A percentile compares a stretch with the other conserved stretches of the same genome.
phyloP scores from a whole-genome alignment of 1,140 invertebrate species.

The Pseudobourletiella spinata region DNA sequence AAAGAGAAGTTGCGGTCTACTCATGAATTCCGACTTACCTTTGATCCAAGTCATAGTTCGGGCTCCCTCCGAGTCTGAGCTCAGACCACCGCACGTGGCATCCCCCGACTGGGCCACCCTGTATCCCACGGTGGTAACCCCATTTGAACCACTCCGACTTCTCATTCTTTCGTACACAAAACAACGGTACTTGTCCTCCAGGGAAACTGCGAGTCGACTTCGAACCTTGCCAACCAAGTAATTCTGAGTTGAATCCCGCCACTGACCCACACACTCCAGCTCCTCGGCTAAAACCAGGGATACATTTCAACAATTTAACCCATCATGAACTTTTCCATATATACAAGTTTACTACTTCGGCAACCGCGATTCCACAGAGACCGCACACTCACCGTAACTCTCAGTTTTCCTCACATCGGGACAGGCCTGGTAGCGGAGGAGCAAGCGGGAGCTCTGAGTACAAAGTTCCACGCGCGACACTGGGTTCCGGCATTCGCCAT shows the following conservation, averaged over 20 bases:
- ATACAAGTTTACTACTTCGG: too few relatives aligned
- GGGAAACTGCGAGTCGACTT: slow-evolving; percentile 66
- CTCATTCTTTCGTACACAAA: slow-evolving; percentile 75
- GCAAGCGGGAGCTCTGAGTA: slow-evolving; percentile 64
- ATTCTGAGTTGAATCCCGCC: slow-evolving; percentile 78
- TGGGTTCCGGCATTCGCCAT: slow-evolving; percentile 65
- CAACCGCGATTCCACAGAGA: too few relatives aligned
- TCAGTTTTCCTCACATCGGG: slow-evolving; percentile 71
- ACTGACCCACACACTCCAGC: slow-evolving; percentile 71
- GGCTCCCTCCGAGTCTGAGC: slow-evolving; percentile 62
- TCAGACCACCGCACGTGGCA: slow-evolving; percentile 52
- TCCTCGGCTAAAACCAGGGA: slow-evolving; percentile 66
- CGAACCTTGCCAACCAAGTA: slow-evolving; percentile 70
- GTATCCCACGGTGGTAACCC: slow-evolving; percentile 51
- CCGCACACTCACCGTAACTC: slow-evolving; percentile 44
- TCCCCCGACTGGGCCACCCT: slow-evolving; percentile 69
- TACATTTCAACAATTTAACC: too few relatives aligned
- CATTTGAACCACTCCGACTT: slow-evolving; percentile 13
- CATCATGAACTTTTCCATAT: too few relatives aligned
- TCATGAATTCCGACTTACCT: slow-evolving; percentile 47
- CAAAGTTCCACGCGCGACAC: slow-evolving; percentile 69
- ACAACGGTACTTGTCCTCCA: slow-evolving; percentile 84
- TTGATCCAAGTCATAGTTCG: slow-evolving; percentile 53
- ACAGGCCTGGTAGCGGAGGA: slow-evolving; percentile 84
- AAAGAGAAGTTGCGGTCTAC: too few relatives aligned